phyloP scores from a whole-genome alignment of 1,140 invertebrate species.

The Ips nitidus region DNA sequence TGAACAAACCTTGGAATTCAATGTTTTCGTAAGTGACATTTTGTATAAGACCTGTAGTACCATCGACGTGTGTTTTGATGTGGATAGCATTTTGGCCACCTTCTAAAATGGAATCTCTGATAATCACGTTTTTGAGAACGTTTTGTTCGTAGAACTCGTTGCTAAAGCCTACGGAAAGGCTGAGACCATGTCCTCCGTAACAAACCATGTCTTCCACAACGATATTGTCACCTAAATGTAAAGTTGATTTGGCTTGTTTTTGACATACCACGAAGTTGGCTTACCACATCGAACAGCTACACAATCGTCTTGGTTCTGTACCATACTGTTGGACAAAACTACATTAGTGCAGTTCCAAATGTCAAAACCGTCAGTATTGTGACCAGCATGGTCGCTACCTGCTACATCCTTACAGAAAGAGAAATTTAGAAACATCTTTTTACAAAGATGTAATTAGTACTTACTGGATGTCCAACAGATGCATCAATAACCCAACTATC shows the following conservation, averaged over 20 bases:
- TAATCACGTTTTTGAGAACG: conserved; percentile 13
- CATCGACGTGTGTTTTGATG: conserved; percentile 27
- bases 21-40: conserved; percentile 23
- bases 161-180: conserved; percentile 30
- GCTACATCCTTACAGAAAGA: conserved; percentile 1
- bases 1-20: conserved; percentile 11
- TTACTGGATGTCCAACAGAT: conserved; percentile 13
- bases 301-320: conserved; percentile 29
- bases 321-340: not conserved
- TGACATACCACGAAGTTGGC: not conserved
- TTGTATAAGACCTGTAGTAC: conserved; percentile 16
- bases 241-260: not conserved
- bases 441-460: not conserved
- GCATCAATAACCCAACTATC: conserved; percentile 27
- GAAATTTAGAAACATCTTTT: not conserved
- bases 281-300: conserved; percentile 28
- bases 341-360: conserved; percentile 8
- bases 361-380: conserved; percentile 26
- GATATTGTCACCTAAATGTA: conserved; percentile 24
- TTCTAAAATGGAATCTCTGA: conserved; percentile 8
- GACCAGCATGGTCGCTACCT: not conserved
- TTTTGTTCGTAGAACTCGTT: conserved; percentile 19
- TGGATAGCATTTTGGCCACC: conserved; percentile 21
- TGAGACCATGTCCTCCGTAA: conserved; percentile 25
- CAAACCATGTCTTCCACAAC: conserved; percentile 15